Evolutionary conservation across 1,140 invertebrate genomes (phyloP).

Genomic region (Metopolophium dirhodum): DNA sequence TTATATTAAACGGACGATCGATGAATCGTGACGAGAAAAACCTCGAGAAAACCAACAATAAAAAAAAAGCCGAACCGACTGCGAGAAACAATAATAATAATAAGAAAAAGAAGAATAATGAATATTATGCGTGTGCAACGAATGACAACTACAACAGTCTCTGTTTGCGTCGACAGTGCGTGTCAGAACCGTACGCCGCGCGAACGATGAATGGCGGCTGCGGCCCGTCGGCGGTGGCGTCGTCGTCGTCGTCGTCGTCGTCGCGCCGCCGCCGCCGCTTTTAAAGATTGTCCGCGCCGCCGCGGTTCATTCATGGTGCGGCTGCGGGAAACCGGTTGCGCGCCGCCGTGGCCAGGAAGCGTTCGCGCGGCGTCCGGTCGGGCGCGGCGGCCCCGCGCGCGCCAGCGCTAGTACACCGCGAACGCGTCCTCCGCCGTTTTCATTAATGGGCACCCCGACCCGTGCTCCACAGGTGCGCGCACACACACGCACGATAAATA

Average conservation of each 20-base stretch:
- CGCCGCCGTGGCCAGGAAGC: background rate
- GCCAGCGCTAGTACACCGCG: background rate
- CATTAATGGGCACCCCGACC: conserved; percentile 51
- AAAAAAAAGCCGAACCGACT: background rate
- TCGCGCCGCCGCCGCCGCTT: background rate
- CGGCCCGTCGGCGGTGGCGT: background rate
- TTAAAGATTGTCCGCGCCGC: conserved; percentile 24
- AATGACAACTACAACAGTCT: background rate
- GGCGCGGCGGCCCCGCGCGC: background rate
- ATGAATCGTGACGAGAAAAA: background rate
- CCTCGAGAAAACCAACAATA: background rate
- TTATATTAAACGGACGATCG: background rate
- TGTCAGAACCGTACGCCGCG: background rate
- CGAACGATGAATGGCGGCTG: conserved; percentile 49
- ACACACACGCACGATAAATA: conserved; percentile 12
- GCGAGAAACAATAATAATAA: background rate
- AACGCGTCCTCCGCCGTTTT: conserved; percentile 41
- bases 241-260: background rate
- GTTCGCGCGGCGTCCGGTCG: background rate
- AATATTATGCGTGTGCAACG: background rate
- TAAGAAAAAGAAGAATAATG: too few species aligned
- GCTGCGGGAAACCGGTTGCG: conserved; percentile 49
- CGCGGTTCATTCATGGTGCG: conserved; percentile 55
- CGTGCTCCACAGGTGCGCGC: conserved; percentile 11
- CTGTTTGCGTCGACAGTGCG: background rate